phyloP scores from a whole-genome alignment of 2,113 vertebrate genomes.

The Spizaetus ornatus region DNA sequence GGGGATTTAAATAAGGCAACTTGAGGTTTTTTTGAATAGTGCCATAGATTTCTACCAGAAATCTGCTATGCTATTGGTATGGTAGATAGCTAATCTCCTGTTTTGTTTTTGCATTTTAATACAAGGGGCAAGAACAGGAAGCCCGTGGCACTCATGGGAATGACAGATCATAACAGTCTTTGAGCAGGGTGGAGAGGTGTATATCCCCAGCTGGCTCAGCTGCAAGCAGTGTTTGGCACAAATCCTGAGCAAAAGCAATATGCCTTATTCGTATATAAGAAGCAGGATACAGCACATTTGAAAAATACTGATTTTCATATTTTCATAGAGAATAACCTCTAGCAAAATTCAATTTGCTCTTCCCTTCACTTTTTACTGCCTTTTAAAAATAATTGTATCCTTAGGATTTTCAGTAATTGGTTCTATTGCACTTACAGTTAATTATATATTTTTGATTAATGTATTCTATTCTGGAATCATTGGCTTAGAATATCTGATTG shows the following conservation, averaged over 20 bases:
- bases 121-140: neutral
- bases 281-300: neutral
- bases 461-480: slow-evolving; percentile 15
- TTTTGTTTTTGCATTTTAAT: neutral
- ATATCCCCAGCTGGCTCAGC: neutral
- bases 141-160: neutral
- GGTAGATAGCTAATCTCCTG: neutral
- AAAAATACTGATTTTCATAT: slow-evolving; percentile 2
- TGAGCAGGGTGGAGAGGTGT: neutral
- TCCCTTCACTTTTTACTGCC: neutral
- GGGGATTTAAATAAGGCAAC: neutral
- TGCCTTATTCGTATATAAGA: neutral
- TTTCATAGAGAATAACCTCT: neutral
- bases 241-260: neutral
- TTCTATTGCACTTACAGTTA: slow-evolving; percentile 30
- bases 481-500: slow-evolving; percentile 46
- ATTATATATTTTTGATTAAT: slow-evolving; percentile 51
- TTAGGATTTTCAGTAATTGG: slow-evolving; percentile 36
- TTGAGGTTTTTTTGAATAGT: neutral
- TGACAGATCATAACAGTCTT: neutral
- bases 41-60: neutral
- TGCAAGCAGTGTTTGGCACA: neutral
- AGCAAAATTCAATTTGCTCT: slow-evolving; percentile 41
- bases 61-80: neutral
- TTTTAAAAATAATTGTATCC: slow-evolving; percentile 47